These are phyloP conservation scores for Conchocele bisecta DNA, from an alignment of 2,888 invertebrate genomes.

Conservation along the genomic window DNA sequence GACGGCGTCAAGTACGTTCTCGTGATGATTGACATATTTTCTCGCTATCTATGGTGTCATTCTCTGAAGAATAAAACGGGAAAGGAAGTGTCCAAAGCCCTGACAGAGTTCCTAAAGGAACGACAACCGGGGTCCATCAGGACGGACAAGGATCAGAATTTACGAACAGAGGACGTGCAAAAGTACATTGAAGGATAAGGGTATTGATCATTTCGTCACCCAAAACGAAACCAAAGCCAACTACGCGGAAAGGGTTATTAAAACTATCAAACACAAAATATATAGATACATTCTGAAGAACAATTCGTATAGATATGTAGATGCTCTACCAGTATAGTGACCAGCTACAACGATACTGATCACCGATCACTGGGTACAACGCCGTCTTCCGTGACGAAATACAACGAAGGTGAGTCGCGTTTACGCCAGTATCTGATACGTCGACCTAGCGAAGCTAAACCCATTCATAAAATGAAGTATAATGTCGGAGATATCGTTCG, in stretches of 20 bases:
- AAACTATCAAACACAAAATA: conserved; percentile 28
- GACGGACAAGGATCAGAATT: background rate
- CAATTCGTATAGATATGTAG: background rate
- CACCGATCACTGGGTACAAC: conserved; percentile 20
- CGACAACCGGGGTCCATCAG: background rate
- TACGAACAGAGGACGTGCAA: background rate
- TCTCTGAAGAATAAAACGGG: background rate
- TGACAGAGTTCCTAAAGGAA: background rate
- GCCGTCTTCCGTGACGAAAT: conserved; percentile 11
- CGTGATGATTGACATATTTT: background rate
- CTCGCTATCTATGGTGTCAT: background rate
- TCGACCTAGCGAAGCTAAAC: too few relatives aligned
- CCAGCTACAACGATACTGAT: conserved; percentile 28
- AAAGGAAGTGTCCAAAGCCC: background rate
- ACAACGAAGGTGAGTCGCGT: conserved; percentile 23
- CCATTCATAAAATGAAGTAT: too few relatives aligned
- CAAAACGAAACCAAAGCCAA: conserved; percentile 6
- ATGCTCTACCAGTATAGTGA: conserved; percentile 1
- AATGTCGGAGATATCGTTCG: conserved; percentile 32
- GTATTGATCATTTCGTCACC: background rate
- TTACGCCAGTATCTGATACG: conserved; percentile 31
- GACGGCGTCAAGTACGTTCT: background rate
- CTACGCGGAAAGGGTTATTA: conserved; percentile 1
- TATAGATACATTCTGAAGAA: conserved; percentile 34
- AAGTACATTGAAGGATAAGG: background rate